These are phyloP conservation scores for Anarhynchus alexandrinus DNA, from an alignment of 2,113 vertebrate species.

Conservation along the genomic window DNA sequence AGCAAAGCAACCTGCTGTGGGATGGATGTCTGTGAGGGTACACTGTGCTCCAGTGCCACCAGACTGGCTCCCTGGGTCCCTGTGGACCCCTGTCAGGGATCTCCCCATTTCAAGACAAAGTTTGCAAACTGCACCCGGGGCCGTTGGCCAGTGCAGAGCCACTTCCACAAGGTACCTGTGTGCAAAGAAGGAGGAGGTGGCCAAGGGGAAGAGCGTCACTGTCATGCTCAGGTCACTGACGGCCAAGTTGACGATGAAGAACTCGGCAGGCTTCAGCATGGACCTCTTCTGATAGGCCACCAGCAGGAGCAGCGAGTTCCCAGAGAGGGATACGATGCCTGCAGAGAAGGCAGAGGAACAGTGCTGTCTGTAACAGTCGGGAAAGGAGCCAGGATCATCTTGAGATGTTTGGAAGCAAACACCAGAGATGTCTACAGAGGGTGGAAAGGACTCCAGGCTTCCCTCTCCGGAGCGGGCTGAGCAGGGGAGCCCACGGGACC, in stretches of 20 bases:
- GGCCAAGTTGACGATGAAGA: slow-evolving; percentile 85
- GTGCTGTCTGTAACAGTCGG: not conserved
- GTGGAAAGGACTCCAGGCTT: not conserved
- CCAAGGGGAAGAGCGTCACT: slow-evolving; percentile 78
- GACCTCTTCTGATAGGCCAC: slow-evolving; percentile 84
- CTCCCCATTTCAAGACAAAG: not conserved
- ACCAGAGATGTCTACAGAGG: not conserved
- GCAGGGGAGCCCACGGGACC: not conserved
- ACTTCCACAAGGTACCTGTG: slow-evolving; percentile 74
- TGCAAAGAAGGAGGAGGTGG: slow-evolving; percentile 78
- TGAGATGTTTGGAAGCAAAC: not conserved
- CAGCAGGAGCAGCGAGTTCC: slow-evolving; percentile 81
- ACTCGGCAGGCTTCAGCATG: slow-evolving; percentile 83
- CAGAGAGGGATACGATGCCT: slow-evolving; percentile 72
- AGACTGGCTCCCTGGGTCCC: not conserved
- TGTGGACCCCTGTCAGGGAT: not conserved
- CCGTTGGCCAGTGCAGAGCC: fast-evolving
- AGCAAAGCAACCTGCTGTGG: not conserved
- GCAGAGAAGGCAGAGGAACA: not conserved
- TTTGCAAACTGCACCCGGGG: not conserved
- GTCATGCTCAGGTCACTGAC: slow-evolving; percentile 87
- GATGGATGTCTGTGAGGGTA: not conserved
- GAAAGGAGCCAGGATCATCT: not conserved
- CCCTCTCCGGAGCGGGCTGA: not conserved
- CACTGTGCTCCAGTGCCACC: not conserved